Evolutionary conservation across 1,140 invertebrate species (phyloP).

Genomic region (Drosophila nigrodunni): DNA sequence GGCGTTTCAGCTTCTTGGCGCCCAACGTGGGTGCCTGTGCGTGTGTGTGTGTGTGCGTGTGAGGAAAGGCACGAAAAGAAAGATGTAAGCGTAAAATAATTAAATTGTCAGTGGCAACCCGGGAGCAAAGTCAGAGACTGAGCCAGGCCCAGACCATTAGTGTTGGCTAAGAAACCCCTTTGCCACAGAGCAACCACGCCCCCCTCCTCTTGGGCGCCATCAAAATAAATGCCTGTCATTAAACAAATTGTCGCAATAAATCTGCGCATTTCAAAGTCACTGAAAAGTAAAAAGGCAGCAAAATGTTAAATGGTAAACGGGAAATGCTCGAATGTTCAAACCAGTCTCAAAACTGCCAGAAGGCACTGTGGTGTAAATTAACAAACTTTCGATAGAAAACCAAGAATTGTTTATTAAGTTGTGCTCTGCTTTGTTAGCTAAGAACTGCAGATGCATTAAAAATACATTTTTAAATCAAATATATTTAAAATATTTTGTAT

Average conservation of each 20-base stretch:
- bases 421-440: too few species aligned
- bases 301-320: constrained; percentile 5
- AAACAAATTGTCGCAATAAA: constrained; percentile 84
- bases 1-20: constrained; percentile 4
- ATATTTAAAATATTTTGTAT: too few species aligned
- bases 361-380: too few species aligned
- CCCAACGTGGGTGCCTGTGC: constrained; percentile 10
- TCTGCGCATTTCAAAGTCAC: constrained; percentile 77
- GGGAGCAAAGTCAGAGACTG: constrained; percentile 1
- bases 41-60: not conserved
- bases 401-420: too few species aligned
- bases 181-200: constrained; percentile 20
- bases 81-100: constrained; percentile 71
- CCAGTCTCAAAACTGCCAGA: constrained; percentile 26
- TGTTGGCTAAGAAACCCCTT: constrained; percentile 66
- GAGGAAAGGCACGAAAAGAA: constrained; percentile 15
- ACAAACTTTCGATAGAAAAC: too few species aligned
- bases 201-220: constrained; percentile 55
- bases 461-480: too few species aligned
- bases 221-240: constrained; percentile 84
- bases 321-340: not conserved
- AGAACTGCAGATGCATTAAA: too few species aligned
- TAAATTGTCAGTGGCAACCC: constrained; percentile 77
- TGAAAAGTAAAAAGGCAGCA: constrained; percentile 66
- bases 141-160: constrained; percentile 55